Base-by-base conservation (phyloP, 2,797 vertebrate species). In the Acipenser oxyrinchus region DNA sequence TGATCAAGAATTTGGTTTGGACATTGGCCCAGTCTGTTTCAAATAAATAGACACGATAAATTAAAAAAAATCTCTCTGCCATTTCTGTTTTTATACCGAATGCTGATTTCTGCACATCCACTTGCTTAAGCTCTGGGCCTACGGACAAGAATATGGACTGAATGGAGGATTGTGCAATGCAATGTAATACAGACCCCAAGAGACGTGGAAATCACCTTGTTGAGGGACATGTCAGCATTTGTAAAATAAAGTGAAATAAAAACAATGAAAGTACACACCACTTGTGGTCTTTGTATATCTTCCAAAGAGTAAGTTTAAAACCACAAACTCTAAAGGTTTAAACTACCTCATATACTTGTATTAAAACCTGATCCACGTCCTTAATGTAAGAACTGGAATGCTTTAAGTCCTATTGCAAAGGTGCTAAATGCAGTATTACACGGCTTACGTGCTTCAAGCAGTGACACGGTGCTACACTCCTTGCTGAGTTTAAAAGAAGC, bases 1-100 rank as follows among this genome's bases (percentile, higher is more conserved):
- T 87, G 90, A 98, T 83, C 96, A 99, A 90, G 96, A 98, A 91
- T 82, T 99, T 88, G 73, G 87, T 92, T 75, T 97, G 89, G 94
- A 98, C 88, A 83, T 99, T 95, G 97, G 97, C 92, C 97, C 97
- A 90, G 96, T 96, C 92, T 99, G 97, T 96, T 99, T 96, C 94
- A 97, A 97, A 96, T 99, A 91, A 95, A 96, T 89, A 92, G 96
- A 98, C 96, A 91, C 93, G 92, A 91, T 95, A 98, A 99, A 93
- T 98, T 98, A 96, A 97, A 91, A 86, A 86, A 86, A 90, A 89
- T 93, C 88, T 83, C 78, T 93, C 89, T 93, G 91, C 93, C 94
- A 91, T 88, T 88, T 92, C 88, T 89, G 89, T 91, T 87, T 88
- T 90, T 85, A 84, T 93, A 93, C 93, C 87, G 90, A 96, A 94